Percentiles rank a stretch among this genome's conserved stretches.
These are phyloP conservation scores for Liasis olivaceus DNA, from an alignment of 2,797 vertebrate species.

Conservation along the genomic window DNA sequence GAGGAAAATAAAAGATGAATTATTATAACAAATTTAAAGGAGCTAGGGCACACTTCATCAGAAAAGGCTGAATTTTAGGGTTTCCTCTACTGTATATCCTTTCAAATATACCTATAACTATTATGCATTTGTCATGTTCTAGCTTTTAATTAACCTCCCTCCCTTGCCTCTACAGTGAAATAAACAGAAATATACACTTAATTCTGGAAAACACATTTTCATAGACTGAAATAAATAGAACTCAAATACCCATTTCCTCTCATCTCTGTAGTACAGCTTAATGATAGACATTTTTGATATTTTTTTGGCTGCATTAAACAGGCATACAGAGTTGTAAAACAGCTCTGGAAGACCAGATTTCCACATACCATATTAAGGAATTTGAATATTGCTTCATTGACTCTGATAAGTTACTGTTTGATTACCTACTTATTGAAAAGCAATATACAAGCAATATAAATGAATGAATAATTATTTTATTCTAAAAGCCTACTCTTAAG, in stretches of 20 bases:
- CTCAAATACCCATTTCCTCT: neutral
- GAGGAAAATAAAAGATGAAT: slow-evolving; percentile 34
- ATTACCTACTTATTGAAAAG: neutral
- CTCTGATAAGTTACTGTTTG: neutral
- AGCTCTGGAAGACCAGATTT: slow-evolving; percentile 14
- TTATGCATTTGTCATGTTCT: neutral
- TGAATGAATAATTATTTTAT: too few species aligned
- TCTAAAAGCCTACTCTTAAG: too few species aligned
- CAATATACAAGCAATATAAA: too few species aligned
- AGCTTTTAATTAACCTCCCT: neutral
- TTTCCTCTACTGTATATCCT: neutral
- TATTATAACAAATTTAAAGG: neutral
- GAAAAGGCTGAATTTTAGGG: neutral
- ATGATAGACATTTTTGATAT: neutral
- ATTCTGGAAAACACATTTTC: neutral
- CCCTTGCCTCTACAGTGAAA: neutral
- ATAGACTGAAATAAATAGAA: neutral
- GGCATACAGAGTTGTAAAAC: neutral
- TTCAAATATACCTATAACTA: neutral
- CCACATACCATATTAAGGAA: slow-evolving; percentile 15
- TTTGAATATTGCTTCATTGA: slow-evolving; percentile 31
- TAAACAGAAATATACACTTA: neutral
- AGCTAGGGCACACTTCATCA: neutral
- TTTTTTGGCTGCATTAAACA: neutral
- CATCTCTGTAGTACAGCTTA: neutral